Evolutionary conservation across 2,888 invertebrate species (phyloP), one percentile per base, ranked within the genome.

Genomic region (Torymus auratus): DNA sequence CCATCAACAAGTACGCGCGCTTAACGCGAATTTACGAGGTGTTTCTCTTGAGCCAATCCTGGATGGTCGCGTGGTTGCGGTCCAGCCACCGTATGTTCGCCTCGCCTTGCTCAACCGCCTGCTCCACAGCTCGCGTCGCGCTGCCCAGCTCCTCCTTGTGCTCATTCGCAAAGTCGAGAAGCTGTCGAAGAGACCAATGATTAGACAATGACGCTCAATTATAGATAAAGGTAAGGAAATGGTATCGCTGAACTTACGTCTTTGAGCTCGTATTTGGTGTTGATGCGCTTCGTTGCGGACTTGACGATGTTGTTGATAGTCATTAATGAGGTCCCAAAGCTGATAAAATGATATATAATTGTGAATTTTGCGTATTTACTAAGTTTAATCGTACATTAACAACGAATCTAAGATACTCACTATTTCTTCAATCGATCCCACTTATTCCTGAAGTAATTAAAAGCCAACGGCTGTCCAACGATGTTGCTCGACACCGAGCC

Each of bases 1-100:
- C 7, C 7, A 7, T 41, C 41, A 41, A 41, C 41, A 41, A 41
- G 7, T 41, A 7, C 7, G 7, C 41, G 41, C 7, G 7, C 7
- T 41, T 7, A 41, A 41, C 5, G 60, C 20, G 52, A 10, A 14
- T 64, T 76, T 69, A 76, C 69, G 67, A 23, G 67, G 55, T 28
- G n/a, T 87, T 87, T 74, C 84, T 86, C 13, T 85, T 84, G 12
- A 98, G 91, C 98, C 98, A 98, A 53, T 93, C 91, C 2, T 94
- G 93, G 80, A 98, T 96, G 2, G 93, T 93, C 73, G 93, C 91
- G 87, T 95, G 96, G 91, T 97, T 96, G 67, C 92, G 92, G 72
- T 94, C 92, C 93, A 96, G 95, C 98, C 98, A 98, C 84, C 94
- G 93, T 0, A 97, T 95, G 88, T 97, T 97, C 3, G 95, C 94